These are phyloP conservation scores for Nemotelus nigrinus DNA, from an alignment of 2,888 invertebrate species.

Conservation along the genomic window DNA sequence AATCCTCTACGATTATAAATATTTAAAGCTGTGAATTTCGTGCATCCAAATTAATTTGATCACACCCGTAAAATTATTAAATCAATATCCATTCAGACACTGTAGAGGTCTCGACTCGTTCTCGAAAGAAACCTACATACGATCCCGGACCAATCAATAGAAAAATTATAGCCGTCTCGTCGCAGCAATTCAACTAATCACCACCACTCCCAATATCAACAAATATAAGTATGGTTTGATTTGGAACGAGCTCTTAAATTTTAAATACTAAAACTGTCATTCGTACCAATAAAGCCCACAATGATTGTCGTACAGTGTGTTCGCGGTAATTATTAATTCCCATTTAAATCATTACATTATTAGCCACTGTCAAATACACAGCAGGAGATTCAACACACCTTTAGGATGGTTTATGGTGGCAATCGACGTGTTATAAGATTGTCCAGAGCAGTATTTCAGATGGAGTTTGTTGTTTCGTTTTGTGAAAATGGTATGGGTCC, in stretches of 20 bases:
- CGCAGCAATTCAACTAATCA: conserved; percentile 19
- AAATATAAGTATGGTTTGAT: conserved; percentile 5
- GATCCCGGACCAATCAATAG: no score
- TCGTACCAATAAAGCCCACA: conserved; percentile 42
- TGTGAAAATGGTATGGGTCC: background rate
- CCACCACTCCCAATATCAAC: conserved; percentile 32
- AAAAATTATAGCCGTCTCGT: no score
- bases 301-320: conserved; percentile 49
- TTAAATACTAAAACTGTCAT: conserved; percentile 37
- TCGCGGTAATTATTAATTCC: conserved; percentile 55
- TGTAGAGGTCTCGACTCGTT: no score
- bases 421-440: conserved; percentile 34
- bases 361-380: conserved; percentile 56
- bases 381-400: conserved; percentile 54
- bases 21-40: no score
- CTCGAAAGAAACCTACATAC: no score
- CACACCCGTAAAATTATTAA: no score
- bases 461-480: conserved; percentile 39
- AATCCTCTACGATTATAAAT: no score
- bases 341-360: conserved; percentile 56
- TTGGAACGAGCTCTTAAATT: conserved; percentile 18
- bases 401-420: conserved; percentile 52
- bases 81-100: no score
- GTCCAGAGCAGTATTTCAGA: conserved; percentile 38
- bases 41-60: no score